phyloP scores from a whole-genome alignment of 1,140 invertebrate genomes.

The Meteorus sp. region DNA sequence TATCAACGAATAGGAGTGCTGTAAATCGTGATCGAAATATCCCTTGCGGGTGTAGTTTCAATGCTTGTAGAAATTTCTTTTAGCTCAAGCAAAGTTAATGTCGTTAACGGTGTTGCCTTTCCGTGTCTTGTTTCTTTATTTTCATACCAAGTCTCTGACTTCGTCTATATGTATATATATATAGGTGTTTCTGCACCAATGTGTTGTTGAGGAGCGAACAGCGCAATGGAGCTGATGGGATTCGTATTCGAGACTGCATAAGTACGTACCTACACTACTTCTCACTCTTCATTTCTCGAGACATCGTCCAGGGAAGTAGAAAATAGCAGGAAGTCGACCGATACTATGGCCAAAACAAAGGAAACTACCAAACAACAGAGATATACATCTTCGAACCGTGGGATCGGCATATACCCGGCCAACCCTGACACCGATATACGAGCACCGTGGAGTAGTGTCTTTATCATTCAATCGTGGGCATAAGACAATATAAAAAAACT shows the following conservation, averaged over 20 bases:
- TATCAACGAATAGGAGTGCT: too few species aligned
- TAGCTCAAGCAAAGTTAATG: too few species aligned
- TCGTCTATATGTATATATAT: too few species aligned
- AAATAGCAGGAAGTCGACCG: conserved; percentile 33
- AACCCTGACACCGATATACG: conserved; percentile 20
- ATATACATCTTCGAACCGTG: conserved; percentile 28
- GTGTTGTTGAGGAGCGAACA: too few species aligned
- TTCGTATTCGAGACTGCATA: not conserved
- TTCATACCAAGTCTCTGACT: too few species aligned
- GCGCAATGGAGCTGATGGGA: too few species aligned
- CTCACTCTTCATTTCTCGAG: not conserved
- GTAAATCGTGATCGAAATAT: too few species aligned
- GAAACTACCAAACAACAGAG: conserved; percentile 32
- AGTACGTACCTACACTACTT: not conserved
- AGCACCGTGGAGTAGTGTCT: conserved; percentile 3
- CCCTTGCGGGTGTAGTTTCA: too few species aligned
- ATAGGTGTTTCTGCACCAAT: too few species aligned
- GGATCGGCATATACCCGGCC: conserved; percentile 20
- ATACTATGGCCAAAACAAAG: conserved; percentile 31
- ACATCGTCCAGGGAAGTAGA: conserved; percentile 22
- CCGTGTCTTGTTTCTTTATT: too few species aligned
- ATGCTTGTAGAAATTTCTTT: too few species aligned
- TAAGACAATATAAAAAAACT: not conserved
- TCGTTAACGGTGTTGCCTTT: too few species aligned
- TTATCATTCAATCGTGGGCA: conserved; percentile 11